Conservation (phyloP, 2,888 invertebrate genomes). For the Timema podura region DNA sequence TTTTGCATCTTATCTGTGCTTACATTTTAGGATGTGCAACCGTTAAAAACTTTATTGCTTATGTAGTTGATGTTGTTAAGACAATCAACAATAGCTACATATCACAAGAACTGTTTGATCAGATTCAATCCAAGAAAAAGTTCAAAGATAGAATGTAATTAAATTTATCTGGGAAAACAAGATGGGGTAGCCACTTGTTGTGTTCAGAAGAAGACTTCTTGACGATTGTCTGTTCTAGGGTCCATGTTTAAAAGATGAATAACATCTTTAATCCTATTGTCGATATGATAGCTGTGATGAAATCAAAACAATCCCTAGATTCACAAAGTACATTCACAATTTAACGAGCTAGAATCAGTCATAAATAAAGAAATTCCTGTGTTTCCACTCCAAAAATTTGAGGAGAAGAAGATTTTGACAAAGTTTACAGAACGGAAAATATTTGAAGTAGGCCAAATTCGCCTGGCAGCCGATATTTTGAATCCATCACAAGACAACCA, state of each 20-base stretch:
- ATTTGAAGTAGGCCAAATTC: neutral
- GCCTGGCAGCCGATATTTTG: conserved; percentile 5
- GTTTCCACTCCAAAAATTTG: conserved; percentile 9
- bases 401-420: neutral
- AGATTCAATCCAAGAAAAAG: conserved; percentile 9
- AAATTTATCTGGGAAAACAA: conserved; percentile 2
- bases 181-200: conserved; percentile 5
- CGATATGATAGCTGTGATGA: neutral
- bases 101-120: neutral
- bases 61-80: conserved; percentile 12
- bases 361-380: conserved; percentile 7
- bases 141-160: neutral
- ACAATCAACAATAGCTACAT: conserved; percentile 14
- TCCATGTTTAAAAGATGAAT: neutral
- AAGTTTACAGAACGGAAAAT: neutral
- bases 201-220: conserved; percentile 10
- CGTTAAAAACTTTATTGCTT: neutral
- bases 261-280: conserved; percentile 1
- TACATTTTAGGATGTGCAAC: conserved; percentile 2
- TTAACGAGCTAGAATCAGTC: neutral
- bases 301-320: neutral
- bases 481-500: conserved; percentile 1
- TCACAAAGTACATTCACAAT: conserved; percentile 4
- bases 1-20: conserved; percentile 12
- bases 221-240: conserved; percentile 14